A percentile compares a stretch with the other conserved stretches of the same genome.
phyloP scores from a whole-genome alignment of 2,888 invertebrate species.

The Lasioglossum zephyrum region DNA sequence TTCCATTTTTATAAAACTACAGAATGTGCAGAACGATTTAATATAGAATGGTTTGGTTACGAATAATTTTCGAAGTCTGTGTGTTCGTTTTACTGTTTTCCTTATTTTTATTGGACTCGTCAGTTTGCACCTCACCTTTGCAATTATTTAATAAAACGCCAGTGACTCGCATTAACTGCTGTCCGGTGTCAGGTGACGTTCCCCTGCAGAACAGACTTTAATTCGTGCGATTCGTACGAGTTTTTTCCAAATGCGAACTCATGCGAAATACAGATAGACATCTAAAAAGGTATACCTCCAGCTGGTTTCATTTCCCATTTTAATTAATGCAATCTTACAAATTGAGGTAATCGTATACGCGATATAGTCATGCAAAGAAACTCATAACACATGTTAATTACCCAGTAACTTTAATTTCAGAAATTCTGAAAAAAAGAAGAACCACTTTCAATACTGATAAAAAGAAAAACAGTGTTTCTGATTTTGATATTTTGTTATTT shows the following conservation, averaged over 20 bases:
- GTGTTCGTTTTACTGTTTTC: too few relatives aligned
- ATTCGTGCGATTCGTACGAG: background rate
- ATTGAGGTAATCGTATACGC: background rate
- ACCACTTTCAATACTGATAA: too few relatives aligned
- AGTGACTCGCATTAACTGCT: background rate
- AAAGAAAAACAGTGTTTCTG: too few relatives aligned
- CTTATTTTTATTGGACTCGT: too few relatives aligned
- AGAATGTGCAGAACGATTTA: too few relatives aligned
- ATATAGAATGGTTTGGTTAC: too few relatives aligned
- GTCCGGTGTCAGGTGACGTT: background rate
- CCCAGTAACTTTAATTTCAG: background rate
- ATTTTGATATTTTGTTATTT: too few relatives aligned
- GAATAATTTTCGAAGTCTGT: too few relatives aligned
- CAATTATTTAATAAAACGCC: background rate
- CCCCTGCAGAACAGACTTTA: constrained; percentile 35
- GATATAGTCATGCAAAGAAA: background rate
- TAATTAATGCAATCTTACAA: background rate
- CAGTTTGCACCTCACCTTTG: too few relatives aligned
- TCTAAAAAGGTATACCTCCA: background rate
- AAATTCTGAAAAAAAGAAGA: background rate
- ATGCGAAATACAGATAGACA: background rate
- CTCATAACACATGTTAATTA: background rate
- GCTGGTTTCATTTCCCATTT: constrained; percentile 7
- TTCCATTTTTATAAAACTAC: too few relatives aligned
- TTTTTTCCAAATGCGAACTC: constrained; percentile 5